Base-by-base conservation (phyloP, 2,888 invertebrate species). In the Rhimphoctona megacephalus region DNA sequence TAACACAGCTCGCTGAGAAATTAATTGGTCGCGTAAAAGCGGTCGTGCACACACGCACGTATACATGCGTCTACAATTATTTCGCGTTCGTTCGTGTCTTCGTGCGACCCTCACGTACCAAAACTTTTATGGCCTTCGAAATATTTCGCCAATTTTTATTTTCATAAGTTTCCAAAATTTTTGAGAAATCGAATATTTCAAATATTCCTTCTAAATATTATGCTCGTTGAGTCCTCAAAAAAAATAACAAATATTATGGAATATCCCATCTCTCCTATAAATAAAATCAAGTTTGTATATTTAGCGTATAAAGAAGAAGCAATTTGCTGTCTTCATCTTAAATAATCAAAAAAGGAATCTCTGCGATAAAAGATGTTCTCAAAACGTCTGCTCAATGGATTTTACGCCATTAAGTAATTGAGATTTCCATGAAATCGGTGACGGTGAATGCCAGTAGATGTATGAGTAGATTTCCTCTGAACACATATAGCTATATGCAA, bases 1-100 rank as follows among this genome's bases (percentile, higher is more conserved):
- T 93, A 92, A 92, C 91, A 61, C 81, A 70, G 87, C 87, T 89
- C 86, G 89, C 90, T 89, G 90, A 88, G 93, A 92, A 93, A 92
- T 93, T 93, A 93, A 93, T 93, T 93, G 93, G 90, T 89, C 89
- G 85, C 87, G 85, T 83, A 86, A 85, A 77, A 86, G 77, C 85
- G 84, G 85, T 66, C 81, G 64, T 81, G 83, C 80, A 73, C 87
- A 74, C 86, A 83, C 86, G 64, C 81, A 64, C 57, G 64, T 43
- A n/a, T 3, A 33, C 74, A 54, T 30, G n/a, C 43, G 43, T 57
- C 39, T 54, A 54, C 64, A 43, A 43, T 49, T 79, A 30, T 76
- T 25, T 76, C 81, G 67, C 72, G 74, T 73, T 69, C 72, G 87
- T 43, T 33, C 73, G 82, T 79, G 81, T 72, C 85, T 77, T 80